Evolutionary conservation across 2,797 vertebrate genomes (phyloP).

Genomic region (Xenentodon cancila): DNA sequence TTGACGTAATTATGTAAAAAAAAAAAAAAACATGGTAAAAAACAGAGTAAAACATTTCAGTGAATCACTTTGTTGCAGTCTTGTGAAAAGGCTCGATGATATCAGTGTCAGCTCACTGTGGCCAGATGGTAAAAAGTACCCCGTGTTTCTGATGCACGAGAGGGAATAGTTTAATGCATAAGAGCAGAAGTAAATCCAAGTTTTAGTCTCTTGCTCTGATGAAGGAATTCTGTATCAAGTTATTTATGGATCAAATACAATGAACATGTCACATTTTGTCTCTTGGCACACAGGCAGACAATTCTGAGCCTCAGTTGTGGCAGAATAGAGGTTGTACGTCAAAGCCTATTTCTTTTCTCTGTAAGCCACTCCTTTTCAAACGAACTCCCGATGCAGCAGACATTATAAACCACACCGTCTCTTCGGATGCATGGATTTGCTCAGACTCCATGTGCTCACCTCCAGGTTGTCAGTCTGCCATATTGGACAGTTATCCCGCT

Average conservation of each 20-base stretch:
- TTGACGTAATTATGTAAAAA: too few species aligned
- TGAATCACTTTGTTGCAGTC: too few species aligned
- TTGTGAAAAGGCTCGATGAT: too few species aligned
- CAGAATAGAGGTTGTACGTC: not conserved
- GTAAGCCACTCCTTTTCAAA: not conserved
- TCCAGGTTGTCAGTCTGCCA: constrained; percentile 33
- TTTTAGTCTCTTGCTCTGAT: too few species aligned
- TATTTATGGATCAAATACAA: not conserved
- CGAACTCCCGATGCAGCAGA: not conserved
- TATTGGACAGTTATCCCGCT: constrained; percentile 22
- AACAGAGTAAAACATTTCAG: too few species aligned
- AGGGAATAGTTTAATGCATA: too few species aligned
- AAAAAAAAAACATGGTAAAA: too few species aligned
- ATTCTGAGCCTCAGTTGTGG: not conserved
- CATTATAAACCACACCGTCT: constrained; percentile 4
- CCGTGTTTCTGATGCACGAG: too few species aligned
- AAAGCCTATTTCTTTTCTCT: constrained; percentile 7
- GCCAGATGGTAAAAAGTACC: too few species aligned
- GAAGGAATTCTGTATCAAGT: too few species aligned
- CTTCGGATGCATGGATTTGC: constrained; percentile 28
- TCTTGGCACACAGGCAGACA: not conserved
- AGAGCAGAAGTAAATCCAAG: too few species aligned
- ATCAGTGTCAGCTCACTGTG: too few species aligned
- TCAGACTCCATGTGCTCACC: constrained; percentile 29
- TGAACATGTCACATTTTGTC: not conserved